phyloP scores from a whole-genome alignment of 2,888 invertebrate genomes.

The Drosophila lacicola region DNA sequence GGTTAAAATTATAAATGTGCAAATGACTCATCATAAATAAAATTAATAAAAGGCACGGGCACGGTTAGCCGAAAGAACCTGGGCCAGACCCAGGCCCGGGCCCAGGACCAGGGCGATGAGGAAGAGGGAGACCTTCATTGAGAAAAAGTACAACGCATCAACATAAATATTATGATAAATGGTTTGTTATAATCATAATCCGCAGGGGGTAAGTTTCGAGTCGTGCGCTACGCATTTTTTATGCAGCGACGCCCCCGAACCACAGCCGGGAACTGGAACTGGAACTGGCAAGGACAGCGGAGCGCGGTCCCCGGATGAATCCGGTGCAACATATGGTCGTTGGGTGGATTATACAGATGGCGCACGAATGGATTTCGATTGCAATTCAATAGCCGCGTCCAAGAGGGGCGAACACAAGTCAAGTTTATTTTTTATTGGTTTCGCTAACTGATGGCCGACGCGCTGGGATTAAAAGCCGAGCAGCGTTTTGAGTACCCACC shows the following conservation, averaged over 20 bases:
- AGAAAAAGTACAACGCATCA: slow-evolving; percentile 84
- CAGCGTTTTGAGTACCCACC: slow-evolving; percentile 34
- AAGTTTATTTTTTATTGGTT: slow-evolving; percentile 76
- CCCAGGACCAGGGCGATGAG: slow-evolving; percentile 2
- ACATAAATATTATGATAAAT: slow-evolving; percentile 85
- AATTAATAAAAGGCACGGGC: slow-evolving; percentile 82
- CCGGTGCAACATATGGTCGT: slow-evolving; percentile 82
- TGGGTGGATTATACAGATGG: slow-evolving; percentile 82
- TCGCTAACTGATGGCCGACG: slow-evolving; percentile 51
- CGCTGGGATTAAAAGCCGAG: slow-evolving; percentile 44
- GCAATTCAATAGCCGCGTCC: slow-evolving; percentile 64
- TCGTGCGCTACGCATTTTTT: slow-evolving; percentile 73
- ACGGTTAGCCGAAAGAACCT: slow-evolving; percentile 28
- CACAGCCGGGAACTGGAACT: slow-evolving; percentile 31
- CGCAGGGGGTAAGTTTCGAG: slow-evolving; percentile 83
- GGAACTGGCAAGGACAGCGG: slow-evolving; percentile 12
- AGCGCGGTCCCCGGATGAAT: slow-evolving; percentile 26
- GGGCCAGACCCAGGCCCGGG: slow-evolving; percentile 5
- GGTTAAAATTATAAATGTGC: slow-evolving; percentile 84
- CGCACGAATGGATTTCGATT: slow-evolving; percentile 60
- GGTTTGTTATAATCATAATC: slow-evolving; percentile 84
- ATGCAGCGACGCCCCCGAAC: slow-evolving; percentile 52
- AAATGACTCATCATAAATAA: slow-evolving; percentile 85
- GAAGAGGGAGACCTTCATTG: slow-evolving; percentile 75
- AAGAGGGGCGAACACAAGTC: slow-evolving; percentile 45